These are phyloP conservation scores for Turritopsis rubra DNA, from an alignment of 30 jellyfish, hydroid and myxozoan genomes.

Conservation along the genomic window DNA sequence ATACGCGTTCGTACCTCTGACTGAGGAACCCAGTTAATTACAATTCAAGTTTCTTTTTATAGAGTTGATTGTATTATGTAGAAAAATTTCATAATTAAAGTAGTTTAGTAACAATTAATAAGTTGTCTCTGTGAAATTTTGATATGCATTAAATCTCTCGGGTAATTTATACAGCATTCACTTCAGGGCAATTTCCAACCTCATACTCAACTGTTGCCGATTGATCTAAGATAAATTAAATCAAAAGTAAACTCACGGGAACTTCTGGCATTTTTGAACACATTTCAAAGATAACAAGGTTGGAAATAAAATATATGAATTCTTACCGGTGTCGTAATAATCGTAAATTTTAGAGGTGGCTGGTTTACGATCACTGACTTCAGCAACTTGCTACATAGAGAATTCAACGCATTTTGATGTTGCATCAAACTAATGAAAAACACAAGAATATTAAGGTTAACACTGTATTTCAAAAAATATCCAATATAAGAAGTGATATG, in stretches of 20 bases:
- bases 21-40: too few relatives aligned
- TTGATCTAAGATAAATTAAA: constrained; percentile 3
- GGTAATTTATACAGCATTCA: constrained; percentile 1
- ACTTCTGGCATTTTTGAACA: neutral
- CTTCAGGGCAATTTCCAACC: constrained; percentile 18
- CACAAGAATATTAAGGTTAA: too few relatives aligned
- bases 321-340: constrained; percentile 18
- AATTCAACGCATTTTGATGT: constrained; percentile 8
- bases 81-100: too few relatives aligned
- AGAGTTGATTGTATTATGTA: too few relatives aligned
- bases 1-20: too few relatives aligned
- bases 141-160: too few relatives aligned
- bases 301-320: neutral
- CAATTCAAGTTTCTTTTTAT: too few relatives aligned
- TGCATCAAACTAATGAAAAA: neutral
- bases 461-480: too few relatives aligned
- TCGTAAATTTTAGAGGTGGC: constrained; percentile 9
- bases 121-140: too few relatives aligned
- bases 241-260: neutral
- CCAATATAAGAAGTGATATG: too few relatives aligned
- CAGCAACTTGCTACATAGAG: constrained; percentile 7
- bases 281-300: neutral
- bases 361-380: constrained; percentile 18
- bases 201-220: constrained; percentile 12
- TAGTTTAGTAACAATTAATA: too few relatives aligned